Evolutionary conservation across 1,140 invertebrate genomes (phyloP).

Genomic region (Onthophagus taurus): DNA sequence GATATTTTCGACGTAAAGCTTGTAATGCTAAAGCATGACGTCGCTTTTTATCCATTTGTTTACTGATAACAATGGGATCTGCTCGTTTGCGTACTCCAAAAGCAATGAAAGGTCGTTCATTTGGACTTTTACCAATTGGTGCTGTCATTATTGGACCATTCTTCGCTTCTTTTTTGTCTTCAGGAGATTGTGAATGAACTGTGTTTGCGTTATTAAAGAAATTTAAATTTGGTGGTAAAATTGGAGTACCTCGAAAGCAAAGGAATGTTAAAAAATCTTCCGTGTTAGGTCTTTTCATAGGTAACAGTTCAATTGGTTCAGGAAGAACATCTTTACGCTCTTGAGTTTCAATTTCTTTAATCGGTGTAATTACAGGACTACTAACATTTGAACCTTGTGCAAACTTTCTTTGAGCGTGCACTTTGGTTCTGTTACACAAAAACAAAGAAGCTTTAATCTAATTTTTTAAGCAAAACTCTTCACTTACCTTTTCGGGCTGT

Average conservation of each 20-base stretch:
- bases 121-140: constrained; percentile 18
- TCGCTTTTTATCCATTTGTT: constrained; percentile 36
- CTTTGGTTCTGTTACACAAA: constrained; percentile 51
- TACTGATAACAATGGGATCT: constrained; percentile 38
- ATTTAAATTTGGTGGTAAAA: constrained; percentile 63
- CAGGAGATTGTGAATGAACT: constrained; percentile 27
- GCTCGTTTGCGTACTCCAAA: constrained; percentile 46
- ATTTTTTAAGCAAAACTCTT: constrained; percentile 7
- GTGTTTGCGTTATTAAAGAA: constrained; percentile 53
- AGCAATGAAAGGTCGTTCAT: constrained; percentile 39
- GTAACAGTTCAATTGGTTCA: constrained; percentile 47
- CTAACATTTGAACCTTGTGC: constrained; percentile 63
- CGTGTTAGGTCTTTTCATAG: constrained; percentile 68
- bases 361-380: constrained; percentile 45
- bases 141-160: constrained; percentile 29
- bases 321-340: constrained; percentile 36
- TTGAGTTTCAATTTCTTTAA: constrained; percentile 50
- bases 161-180: constrained; percentile 28
- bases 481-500: constrained; percentile 45
- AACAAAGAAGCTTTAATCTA: constrained; percentile 4
- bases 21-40: constrained; percentile 44
- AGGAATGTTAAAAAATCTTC: constrained; percentile 87
- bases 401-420: constrained; percentile 86
- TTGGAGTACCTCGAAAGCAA: constrained; percentile 71
- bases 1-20: constrained; percentile 54